Base-by-base conservation (phyloP, 2,888 invertebrate species). In the Melieria crassipennis region DNA sequence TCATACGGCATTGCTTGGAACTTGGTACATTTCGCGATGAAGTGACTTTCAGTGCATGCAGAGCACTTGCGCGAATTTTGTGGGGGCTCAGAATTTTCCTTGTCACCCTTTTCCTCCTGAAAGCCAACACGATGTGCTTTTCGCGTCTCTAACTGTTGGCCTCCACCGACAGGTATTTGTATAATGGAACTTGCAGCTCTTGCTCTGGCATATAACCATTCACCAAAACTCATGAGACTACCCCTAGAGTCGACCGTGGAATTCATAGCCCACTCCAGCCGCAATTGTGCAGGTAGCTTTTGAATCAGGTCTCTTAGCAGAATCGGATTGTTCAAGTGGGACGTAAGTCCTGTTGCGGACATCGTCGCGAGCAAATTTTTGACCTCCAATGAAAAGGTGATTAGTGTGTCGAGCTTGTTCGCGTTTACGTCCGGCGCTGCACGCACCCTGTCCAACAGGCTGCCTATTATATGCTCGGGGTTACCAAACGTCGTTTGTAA, bases 401-500 rank as follows among this genome's bases (percentile, higher is more conserved):
- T 65, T 10, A 72, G 16, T 16, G 70, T 66, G 45, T 70, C 65
- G 5, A 69, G 55, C 6, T 57, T 63, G 48, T 71, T 57, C 5
- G 64, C 64, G 46, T 52, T 71, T 50, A 68, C 64, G 10, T 63
- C 52, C 55, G 63, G 56, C 11, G 57, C 16, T 57, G 30, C 7
- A 9, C 42, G 57, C 0, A 57, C 10, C 57, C 30, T 57, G 16
- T 57, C 57, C 1, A 57, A 16, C 5, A 57, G 1, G 9, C 57
- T 57, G 9, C 42, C 1, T 13, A 13, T 57, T 13, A 57, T 13
- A 42, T 57, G 57, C 9, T 57, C 57, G 9, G 57, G 70, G 5
- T 72, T 65, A 4, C 72, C 75, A 46, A 76, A 76, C 7, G 65
- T 42, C 73, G 74, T 74, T 60, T 61, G 57, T 16, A 75, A 65